Percentiles rank a stretch among this genome's conserved stretches.
Conservation (phyloP, 2,888 invertebrate genomes). For the Helobdella robusta region DNA sequence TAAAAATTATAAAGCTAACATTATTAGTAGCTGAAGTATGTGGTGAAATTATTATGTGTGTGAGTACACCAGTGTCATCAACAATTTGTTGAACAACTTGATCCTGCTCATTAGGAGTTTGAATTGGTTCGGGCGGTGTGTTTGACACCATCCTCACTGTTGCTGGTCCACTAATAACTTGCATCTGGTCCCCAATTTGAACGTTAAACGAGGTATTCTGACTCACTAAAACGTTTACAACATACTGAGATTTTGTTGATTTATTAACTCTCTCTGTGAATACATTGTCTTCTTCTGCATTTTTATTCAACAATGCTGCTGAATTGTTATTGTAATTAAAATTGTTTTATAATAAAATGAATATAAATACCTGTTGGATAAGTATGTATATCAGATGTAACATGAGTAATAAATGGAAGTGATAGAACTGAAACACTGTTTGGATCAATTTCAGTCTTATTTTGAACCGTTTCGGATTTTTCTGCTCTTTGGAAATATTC, state of each 20-base stretch:
- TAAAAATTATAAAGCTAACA: too few species aligned
- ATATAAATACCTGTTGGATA: not conserved
- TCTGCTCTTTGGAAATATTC: too few species aligned
- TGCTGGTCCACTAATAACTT: slow-evolving; percentile 21
- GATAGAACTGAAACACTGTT: too few species aligned
- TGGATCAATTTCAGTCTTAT: too few species aligned
- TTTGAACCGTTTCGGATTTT: too few species aligned
- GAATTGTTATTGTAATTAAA: not conserved
- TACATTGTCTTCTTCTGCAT: too few species aligned
- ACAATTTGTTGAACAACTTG: slow-evolving; percentile 49
- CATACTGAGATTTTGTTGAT: not conserved
- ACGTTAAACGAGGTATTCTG: slow-evolving; percentile 13
- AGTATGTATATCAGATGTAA: slow-evolving; percentile 12
- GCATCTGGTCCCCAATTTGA: slow-evolving; percentile 3
- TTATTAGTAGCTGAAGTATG: too few species aligned
- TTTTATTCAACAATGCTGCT: not conserved
- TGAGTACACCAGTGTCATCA: slow-evolving; percentile 75
- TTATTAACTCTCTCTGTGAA: not conserved
- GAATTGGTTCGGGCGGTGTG: slow-evolving; percentile 10
- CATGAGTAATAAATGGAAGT: too few species aligned
- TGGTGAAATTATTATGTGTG: slow-evolving; percentile 79
- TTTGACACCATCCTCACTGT: slow-evolving; percentile 20
- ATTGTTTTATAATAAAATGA: not conserved
- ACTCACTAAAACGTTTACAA: slow-evolving; percentile 13
- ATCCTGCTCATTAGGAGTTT: slow-evolving; percentile 7